A percentile compares a stretch with the other conserved stretches of the same genome.
These are phyloP conservation scores for Muscicapa adusta DNA, from an alignment of 2,113 vertebrate genomes.

Conservation along the genomic window DNA sequence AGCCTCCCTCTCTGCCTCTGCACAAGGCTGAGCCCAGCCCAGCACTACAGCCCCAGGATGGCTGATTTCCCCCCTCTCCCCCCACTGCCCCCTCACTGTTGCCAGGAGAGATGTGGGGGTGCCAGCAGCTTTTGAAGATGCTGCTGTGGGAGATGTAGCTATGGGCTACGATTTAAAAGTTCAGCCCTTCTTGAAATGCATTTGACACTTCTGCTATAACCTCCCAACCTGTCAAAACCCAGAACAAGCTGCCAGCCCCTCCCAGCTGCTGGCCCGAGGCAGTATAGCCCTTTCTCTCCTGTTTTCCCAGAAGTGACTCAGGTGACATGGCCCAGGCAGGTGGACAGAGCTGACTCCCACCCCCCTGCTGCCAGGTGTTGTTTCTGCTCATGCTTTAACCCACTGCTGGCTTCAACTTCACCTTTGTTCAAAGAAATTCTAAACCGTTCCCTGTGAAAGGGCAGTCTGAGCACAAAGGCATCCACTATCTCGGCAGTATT, in stretches of 20 bases:
- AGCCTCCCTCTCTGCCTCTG: neutral
- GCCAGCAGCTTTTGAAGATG: neutral
- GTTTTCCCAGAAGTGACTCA: neutral
- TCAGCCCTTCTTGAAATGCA: neutral
- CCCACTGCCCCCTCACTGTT: neutral
- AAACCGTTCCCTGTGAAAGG: neutral
- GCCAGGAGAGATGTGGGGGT: constrained; percentile 31
- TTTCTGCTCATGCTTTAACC: neutral
- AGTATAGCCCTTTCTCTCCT: neutral
- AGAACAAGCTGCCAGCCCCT: neutral
- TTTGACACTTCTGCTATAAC: neutral
- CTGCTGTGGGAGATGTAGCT: neutral
- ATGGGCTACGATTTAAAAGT: neutral
- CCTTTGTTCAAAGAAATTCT: neutral
- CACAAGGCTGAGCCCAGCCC: neutral
- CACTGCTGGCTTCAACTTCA: neutral
- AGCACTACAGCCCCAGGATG: neutral
- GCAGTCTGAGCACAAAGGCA: neutral
- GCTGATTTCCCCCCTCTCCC: neutral
- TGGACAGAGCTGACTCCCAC: neutral
- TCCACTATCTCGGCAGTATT: neutral
- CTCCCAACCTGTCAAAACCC: neutral
- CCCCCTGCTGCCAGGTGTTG: neutral
- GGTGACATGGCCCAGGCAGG: neutral
- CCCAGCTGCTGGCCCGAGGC: rapidly evolving